A percentile compares a stretch with the other conserved stretches of the same genome.
These are phyloP conservation scores for Drepanosiphum platanoidis DNA, from an alignment of 2,888 invertebrate genomes.

Conservation along the genomic window DNA sequence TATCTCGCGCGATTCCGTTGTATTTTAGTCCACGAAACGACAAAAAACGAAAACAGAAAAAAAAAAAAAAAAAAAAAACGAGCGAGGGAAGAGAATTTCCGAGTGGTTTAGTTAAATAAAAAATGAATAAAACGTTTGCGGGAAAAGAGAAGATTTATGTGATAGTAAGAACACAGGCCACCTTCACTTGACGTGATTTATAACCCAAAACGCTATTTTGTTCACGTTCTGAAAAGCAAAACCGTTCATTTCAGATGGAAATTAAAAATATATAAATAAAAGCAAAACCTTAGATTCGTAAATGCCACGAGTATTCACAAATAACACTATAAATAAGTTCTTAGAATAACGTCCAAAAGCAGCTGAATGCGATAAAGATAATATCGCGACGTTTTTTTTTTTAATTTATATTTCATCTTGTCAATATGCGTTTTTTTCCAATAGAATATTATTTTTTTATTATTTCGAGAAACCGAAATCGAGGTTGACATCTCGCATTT, in stretches of 20 bases:
- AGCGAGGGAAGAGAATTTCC: slow-evolving; percentile 57
- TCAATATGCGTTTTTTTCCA: not conserved
- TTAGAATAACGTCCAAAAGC: slow-evolving; percentile 33
- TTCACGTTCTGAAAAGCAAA: slow-evolving; percentile 54
- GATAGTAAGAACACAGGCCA: slow-evolving; percentile 55
- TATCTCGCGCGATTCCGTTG: slow-evolving; percentile 46
- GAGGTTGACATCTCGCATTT: not conserved
- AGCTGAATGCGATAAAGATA: slow-evolving; percentile 20
- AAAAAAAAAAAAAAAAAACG: not conserved
- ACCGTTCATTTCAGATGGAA: slow-evolving; percentile 41
- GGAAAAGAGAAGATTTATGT: slow-evolving; percentile 57
- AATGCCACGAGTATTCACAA: slow-evolving; percentile 48
- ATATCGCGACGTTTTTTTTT: slow-evolving; percentile 19
- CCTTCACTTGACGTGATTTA: slow-evolving; percentile 60
- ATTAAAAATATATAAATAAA: slow-evolving; percentile 57
- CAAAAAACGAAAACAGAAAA: slow-evolving; percentile 14
- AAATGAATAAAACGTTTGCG: slow-evolving; percentile 44
- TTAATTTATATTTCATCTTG: slow-evolving; percentile 31
- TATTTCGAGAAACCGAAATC: not conserved
- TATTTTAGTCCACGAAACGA: slow-evolving; percentile 19
- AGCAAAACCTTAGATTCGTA: slow-evolving; percentile 34
- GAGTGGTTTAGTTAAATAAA: slow-evolving; percentile 60
- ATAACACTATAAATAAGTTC: slow-evolving; percentile 60
- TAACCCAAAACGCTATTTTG: slow-evolving; percentile 58
- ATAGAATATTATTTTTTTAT: slow-evolving; percentile 7